Evolutionary conservation across 2,797 vertebrate genomes (phyloP).

Genomic region (Scolopax bukidnonensis): DNA sequence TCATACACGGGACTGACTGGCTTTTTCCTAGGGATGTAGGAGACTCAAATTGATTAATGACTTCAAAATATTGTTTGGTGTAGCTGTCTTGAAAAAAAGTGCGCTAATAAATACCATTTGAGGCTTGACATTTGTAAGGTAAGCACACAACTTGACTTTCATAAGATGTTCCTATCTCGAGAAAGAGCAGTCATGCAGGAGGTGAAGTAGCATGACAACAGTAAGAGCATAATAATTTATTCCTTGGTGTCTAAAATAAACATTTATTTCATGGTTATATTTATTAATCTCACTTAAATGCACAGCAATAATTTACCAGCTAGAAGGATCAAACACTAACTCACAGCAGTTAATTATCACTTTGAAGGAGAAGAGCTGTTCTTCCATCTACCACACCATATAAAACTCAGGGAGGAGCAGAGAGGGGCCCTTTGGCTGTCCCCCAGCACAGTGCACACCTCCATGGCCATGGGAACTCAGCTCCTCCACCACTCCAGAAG

Average conservation of each 20-base stretch:
- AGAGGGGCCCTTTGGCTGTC: background rate
- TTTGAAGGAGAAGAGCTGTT: constrained; percentile 9
- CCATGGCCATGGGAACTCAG: background rate
- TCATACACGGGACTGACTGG: accelerated
- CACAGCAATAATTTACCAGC: background rate
- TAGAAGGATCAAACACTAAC: constrained; percentile 2
- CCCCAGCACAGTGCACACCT: background rate
- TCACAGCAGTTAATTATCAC: constrained; percentile 15
- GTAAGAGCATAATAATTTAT: background rate
- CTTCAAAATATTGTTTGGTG: background rate
- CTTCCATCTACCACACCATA: background rate
- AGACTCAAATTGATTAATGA: background rate
- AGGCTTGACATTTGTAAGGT: constrained; percentile 23
- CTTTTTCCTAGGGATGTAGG: background rate
- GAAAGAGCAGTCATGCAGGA: background rate
- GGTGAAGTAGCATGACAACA: background rate
- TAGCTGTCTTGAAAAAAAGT: background rate
- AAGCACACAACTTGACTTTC: constrained; percentile 6
- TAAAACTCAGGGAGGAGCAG: background rate
- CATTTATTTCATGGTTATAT: constrained; percentile 1
- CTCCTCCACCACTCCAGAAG: background rate
- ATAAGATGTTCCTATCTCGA: background rate
- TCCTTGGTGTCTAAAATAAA: constrained; percentile 3
- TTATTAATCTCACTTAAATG: constrained; percentile 60
- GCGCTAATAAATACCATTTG: constrained; percentile 8